These are phyloP conservation scores for Ctenomys sociabilis DNA, from an alignment of 2,113 vertebrate species.

Conservation along the genomic window DNA sequence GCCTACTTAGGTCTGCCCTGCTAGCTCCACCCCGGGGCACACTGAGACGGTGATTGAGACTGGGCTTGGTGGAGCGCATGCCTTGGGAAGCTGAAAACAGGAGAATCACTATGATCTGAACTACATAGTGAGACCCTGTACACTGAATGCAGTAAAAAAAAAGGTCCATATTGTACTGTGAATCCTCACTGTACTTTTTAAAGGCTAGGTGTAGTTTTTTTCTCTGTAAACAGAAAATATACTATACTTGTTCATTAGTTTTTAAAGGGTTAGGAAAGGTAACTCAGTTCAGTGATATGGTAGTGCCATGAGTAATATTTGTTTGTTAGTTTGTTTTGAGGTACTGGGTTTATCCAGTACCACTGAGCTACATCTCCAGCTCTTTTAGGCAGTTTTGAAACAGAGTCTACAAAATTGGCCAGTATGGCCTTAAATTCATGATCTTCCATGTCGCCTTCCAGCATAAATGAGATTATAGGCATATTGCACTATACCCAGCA, in stretches of 20 bases:
- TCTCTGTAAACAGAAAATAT: slow-evolving; percentile 2
- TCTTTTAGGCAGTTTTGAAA: neutral
- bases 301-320: neutral
- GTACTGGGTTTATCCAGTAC: neutral
- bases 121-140: no score
- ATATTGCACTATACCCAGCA: neutral
- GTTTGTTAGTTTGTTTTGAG: neutral
- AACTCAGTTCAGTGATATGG: neutral
- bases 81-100: no score
- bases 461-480: neutral
- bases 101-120: no score
- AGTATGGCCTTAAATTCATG: neutral
- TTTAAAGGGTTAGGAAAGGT: slow-evolving; percentile 35
- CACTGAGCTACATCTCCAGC: neutral
- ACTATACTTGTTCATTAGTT: neutral
- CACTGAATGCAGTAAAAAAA: no score
- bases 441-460: neutral
- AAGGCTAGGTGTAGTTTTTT: slow-evolving; percentile 18
- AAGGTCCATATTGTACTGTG: slow-evolving; percentile 34
- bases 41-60: no score
- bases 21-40: no score
- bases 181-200: neutral
- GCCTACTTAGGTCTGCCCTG: no score
- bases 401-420: neutral
- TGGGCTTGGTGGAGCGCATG: no score